Base-by-base conservation (phyloP, 2,113 vertebrate species). In the Perca schrenkii region DNA sequence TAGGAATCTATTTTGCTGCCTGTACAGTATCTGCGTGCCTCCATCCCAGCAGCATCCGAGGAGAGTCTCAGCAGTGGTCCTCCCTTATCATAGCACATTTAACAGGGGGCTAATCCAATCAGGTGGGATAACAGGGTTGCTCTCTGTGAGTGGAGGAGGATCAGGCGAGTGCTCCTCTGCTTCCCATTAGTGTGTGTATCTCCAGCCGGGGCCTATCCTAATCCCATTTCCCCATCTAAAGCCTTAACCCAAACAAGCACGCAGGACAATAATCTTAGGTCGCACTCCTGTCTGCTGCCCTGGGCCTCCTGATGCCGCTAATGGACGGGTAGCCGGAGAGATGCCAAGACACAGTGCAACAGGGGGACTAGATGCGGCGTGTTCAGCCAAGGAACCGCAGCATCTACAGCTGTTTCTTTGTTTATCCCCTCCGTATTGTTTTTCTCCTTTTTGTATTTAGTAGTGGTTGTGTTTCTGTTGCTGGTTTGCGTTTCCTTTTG, bases 151-250 rank as follows among this genome's bases (percentile, higher is more conserved):
- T 83, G 88, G 85, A 91, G 89, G 88, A 91, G 92, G 92, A 94
- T 92, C 92, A 94, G 93, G 86, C 90, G 50, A 87, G 85, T 78
- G 86, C 90, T 94, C 86, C 88, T 92, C 92, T 95, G 92, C 92
- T 93, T 94, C 90, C 91, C 89, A 94, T 92, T 95, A 92, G 89
- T 90, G 92, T 87, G 88, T 88, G 91, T 93, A 90, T 92, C 90
- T 91, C 90, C 89, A 94, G 90, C 90, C 91, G 92, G 91, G 91
- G 93, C 85, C 92, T 88, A 77, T 91, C 93, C 94, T 95, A 94
- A 95, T 95, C 94, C 94, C 94, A 95, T 94, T 95, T 95, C 93
- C 94, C 89, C 94, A 93, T 93, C 93, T 94, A 94, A 95, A 95
- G 93, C 94, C 91, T 92, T 92, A 95, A 94, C 94, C 93, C 93